Conservation (phyloP, 37 sponge, comb jelly and placozoan species). For the Cliona cf. orientalis region DNA sequence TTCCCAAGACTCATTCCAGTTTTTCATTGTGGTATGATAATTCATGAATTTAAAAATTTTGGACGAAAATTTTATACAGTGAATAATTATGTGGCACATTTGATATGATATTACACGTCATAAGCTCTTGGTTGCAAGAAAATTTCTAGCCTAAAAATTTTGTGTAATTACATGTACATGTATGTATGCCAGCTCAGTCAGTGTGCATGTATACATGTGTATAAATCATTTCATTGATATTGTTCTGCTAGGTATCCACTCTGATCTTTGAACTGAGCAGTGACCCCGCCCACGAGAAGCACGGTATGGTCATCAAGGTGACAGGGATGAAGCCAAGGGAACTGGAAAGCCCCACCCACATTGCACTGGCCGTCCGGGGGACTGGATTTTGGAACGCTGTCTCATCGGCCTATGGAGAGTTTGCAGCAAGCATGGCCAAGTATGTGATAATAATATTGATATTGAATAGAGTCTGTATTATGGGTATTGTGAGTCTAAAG, state of each 20-base stretch:
- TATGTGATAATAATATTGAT: constrained; percentile 3
- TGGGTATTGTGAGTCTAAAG: background rate
- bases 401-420: constrained; percentile 16
- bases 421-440: constrained; percentile 11
- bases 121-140: no score
- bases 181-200: background rate
- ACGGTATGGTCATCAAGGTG: constrained; percentile 30
- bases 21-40: no score
- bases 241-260: background rate
- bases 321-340: constrained; percentile 19
- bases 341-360: background rate
- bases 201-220: background rate
- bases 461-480: background rate
- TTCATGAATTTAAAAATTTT: no score
- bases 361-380: constrained; percentile 25
- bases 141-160: no score
- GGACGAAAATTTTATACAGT: no score
- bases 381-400: constrained; percentile 27
- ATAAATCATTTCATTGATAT: background rate
- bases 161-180: background rate
- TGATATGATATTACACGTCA: no score
- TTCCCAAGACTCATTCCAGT: no score
- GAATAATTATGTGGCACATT: no score
- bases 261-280: constrained; percentile 4
- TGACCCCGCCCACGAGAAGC: constrained; percentile 7